These are phyloP conservation scores for Quadriops clusia DNA, from an alignment of 2,888 invertebrate species.

Conservation along the genomic window DNA sequence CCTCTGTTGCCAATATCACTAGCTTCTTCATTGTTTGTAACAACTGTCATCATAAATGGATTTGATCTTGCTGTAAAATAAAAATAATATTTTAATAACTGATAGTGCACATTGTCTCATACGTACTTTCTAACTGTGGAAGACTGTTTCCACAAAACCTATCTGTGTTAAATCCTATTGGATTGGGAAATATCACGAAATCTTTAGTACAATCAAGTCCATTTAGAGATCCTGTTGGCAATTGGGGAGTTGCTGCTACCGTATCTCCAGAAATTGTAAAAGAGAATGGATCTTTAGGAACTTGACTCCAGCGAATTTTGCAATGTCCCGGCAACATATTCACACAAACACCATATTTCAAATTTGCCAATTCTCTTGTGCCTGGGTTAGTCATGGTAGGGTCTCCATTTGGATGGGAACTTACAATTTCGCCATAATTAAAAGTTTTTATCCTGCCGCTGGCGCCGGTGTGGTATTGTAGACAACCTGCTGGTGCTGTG, in stretches of 20 bases:
- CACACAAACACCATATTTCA: conserved; percentile 68
- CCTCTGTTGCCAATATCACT: conserved; percentile 62
- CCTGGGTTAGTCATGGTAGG: conserved; percentile 38
- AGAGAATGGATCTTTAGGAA: conserved; percentile 41
- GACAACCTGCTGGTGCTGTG: conserved; percentile 68
- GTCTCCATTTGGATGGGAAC: conserved; percentile 16
- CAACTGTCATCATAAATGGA: conserved; percentile 64
- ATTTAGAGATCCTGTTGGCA: conserved; percentile 45
- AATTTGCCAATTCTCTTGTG: conserved; percentile 57
- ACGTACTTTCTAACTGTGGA: too few species aligned
- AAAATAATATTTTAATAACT: too few species aligned
- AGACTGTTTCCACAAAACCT: conserved; percentile 68
- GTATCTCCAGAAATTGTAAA: conserved; percentile 63
- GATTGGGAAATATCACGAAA: conserved; percentile 64
- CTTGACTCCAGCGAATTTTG: conserved; percentile 52
- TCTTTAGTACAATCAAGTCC: conserved; percentile 55
- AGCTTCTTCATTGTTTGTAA: conserved; percentile 51
- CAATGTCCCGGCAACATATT: conserved; percentile 62
- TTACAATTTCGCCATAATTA: conserved; percentile 54
- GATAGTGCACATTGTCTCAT: conserved; percentile 1
- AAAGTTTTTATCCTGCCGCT: conserved; percentile 60
- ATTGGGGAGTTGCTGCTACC: too few species aligned
- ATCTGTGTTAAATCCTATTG: conserved; percentile 44
- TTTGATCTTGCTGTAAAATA: conserved; percentile 45
- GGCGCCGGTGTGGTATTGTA: conserved; percentile 56